Conservation (phyloP, 2,888 invertebrate genomes). For the Lysandra coridon region DNA sequence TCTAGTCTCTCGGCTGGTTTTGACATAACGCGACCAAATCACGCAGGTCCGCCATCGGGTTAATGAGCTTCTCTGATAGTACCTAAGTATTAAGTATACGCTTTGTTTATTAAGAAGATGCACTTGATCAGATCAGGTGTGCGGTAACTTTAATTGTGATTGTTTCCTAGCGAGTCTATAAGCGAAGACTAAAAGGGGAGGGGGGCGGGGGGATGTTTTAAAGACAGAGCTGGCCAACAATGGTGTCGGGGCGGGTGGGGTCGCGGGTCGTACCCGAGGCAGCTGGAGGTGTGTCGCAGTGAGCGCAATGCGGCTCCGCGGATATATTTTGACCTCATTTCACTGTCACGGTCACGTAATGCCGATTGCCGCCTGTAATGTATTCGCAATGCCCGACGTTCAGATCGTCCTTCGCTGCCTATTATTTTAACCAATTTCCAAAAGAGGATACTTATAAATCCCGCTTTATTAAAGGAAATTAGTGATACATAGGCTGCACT, state of each 20-base stretch:
- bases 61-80: too few relatives aligned
- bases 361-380: conserved; percentile 7
- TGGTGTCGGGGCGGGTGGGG: background rate
- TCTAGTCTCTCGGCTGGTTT: too few relatives aligned
- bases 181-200: too few relatives aligned
- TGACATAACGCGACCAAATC: too few relatives aligned
- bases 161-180: background rate
- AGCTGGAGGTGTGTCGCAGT: conserved; percentile 62
- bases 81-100: too few relatives aligned
- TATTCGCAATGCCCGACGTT: background rate
- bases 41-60: too few relatives aligned
- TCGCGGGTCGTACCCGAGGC: background rate
- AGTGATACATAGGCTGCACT: background rate
- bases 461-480: background rate
- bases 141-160: background rate
- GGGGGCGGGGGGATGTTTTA: too few relatives aligned
- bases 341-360: conserved; percentile 56
- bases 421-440: background rate
- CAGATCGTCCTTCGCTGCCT: background rate
- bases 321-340: conserved; percentile 66
- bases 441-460: background rate
- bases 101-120: background rate
- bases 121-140: background rate
- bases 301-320: conserved; percentile 71
- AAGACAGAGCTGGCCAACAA: background rate